Base-by-base conservation (phyloP, 2,888 invertebrate genomes). In the Epirrita christyi region DNA sequence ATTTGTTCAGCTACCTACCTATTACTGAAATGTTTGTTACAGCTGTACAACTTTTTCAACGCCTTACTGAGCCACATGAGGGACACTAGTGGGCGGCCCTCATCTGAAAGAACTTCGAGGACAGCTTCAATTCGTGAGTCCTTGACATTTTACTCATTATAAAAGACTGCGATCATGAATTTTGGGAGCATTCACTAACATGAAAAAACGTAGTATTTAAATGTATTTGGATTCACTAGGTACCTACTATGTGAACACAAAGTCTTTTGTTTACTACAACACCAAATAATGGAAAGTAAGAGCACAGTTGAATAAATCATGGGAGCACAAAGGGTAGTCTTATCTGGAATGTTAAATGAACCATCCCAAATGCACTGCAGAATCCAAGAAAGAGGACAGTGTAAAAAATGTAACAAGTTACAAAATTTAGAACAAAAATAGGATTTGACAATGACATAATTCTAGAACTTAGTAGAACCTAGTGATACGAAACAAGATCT, bases 41-140 rank as follows among this genome's bases (percentile, higher is more conserved):
- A 98, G 97, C 88, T 98, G 49, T 98, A 98, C 93, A 97, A 98
- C 88, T 98, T 98, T 91, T 98, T 98, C 94, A 97, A 97, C 87
- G 97, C 97, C 66, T 94, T 98, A 70, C 93, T 98, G 71, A 95
- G 95, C 71, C 97, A 97, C 85, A 96, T 98, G 94, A 95, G 96
- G 58, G 94, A 95, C 69, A 93, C 93, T 15, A 93, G 92, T 65
- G 93, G 93, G 67, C 88, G 93, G 8, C 89, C 92, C 53, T 93
- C 93, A 74, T 92, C 94, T n/a, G 93, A 93, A 74, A 86, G 93
- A 64, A 94, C 94, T 38, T 95, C 95, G 48, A 93, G 94, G 78
- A 94, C 94, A 64, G 94, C 95, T 64, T 95, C 95, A 64, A 92
- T 94, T 62, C 80, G 92, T 92, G 21, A 59, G 59, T 55, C n/a